Base-by-base conservation (phyloP, 1,140 invertebrate species). In the Hesperophylax magnus region DNA sequence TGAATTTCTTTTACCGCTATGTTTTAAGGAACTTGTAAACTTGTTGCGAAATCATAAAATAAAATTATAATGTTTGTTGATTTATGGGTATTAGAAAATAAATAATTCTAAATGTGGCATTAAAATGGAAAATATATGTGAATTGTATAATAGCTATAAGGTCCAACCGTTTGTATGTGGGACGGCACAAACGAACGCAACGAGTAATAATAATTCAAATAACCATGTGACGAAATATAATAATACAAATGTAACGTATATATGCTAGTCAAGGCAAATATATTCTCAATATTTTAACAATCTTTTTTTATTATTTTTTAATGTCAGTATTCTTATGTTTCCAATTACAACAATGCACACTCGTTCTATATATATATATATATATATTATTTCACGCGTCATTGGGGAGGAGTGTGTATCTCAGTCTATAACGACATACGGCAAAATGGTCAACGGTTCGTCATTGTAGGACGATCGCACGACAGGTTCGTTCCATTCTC, bases 401-500 rank as follows among this genome's bases (percentile, higher is more conserved):
- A 47, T 47, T 47, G 39, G 3, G 27, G 27, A 3, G 39, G 39
- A 31, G 22, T 31, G 11, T 69, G 65, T 31, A 9, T 17, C 79
- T 90, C 92, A 97, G 92, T 97, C 96, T 90, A 96, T 95, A 87
- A 97, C 93, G 90, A 97, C 95, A 91, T 98, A 98, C 91, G 97
- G 97, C 93, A 97, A 92, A 91, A 96, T 94, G 90, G 93, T 92
- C 88, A 96, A 91, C 85, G 91, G 90, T 86, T 95, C 93, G 85
- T 91, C 94, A 88, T 92, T 91, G 86, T 91, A 94, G 85, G 92
- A 94, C 87, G 91, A 91, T 88, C 89, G 92, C 83, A 92, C 92
- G 82, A 93, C 91, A 88, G 93, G 93, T 89, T 97, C 94, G 87
- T 96, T 93, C 95, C 96, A 97, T 89, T 96, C 94, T 81, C 93